Percentiles rank a stretch among this genome's conserved stretches.
Evolutionary conservation across 2,888 invertebrate genomes (phyloP).

Genomic region (Tethea ocularis): DNA sequence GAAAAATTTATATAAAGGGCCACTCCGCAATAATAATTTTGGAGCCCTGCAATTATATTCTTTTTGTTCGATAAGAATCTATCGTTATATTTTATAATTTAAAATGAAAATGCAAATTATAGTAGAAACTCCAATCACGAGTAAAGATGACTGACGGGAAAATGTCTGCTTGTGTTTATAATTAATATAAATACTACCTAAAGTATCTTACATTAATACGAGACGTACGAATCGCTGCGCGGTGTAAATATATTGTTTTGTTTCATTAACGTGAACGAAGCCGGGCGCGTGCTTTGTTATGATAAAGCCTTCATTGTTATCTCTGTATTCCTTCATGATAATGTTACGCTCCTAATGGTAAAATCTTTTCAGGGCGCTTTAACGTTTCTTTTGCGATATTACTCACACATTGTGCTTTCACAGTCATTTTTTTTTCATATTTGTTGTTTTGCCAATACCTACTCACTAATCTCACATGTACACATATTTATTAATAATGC

Average conservation of each 20-base stretch:
- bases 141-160: background rate
- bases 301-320: constrained; percentile 36
- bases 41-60: no score
- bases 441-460: no score
- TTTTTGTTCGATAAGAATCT: no score
- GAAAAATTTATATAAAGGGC: no score
- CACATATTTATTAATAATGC: no score
- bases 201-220: constrained; percentile 10
- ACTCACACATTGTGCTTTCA: no score
- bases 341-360: constrained; percentile 13
- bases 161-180: background rate
- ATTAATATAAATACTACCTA: constrained; percentile 1
- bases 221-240: constrained; percentile 40
- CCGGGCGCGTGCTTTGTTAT: constrained; percentile 30
- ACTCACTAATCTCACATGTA: no score
- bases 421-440: no score
- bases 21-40: no score
- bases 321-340: constrained; percentile 28
- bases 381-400: background rate
- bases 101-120: no score
- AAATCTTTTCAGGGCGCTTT: background rate
- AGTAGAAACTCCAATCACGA: background rate
- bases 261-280: constrained; percentile 44
- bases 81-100: no score
- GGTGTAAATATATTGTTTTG: constrained; percentile 44